phyloP scores from a whole-genome alignment of 2,113 vertebrate species.

The Steatornis caripensis region DNA sequence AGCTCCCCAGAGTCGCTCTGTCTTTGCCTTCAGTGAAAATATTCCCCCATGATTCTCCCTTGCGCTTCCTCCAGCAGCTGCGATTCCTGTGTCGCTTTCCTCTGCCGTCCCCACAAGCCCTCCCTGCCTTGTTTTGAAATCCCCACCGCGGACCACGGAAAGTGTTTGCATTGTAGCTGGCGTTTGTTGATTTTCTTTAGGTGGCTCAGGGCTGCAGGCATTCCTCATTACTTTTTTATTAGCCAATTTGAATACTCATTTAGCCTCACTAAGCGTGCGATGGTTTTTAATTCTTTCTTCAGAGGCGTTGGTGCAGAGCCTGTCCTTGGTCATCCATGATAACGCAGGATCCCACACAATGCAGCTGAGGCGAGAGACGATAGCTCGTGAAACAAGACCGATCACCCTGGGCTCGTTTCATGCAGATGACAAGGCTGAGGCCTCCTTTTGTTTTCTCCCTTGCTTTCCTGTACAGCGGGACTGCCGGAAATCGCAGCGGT shows the following conservation, averaged over 20 bases:
- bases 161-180: constrained; percentile 39
- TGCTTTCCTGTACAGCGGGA: background rate
- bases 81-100: background rate
- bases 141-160: background rate
- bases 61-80: background rate
- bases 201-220: constrained; percentile 53
- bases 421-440: background rate
- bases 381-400: background rate
- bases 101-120: background rate
- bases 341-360: background rate
- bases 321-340: background rate
- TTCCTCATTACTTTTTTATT: constrained; percentile 69
- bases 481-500: background rate
- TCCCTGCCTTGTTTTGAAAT: constrained; percentile 25
- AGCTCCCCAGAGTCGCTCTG: background rate
- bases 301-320: background rate
- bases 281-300: constrained; percentile 42
- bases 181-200: constrained; percentile 62
- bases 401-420: background rate
- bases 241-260: constrained; percentile 64
- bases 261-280: constrained; percentile 21
- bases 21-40: background rate
- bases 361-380: background rate
- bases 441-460: background rate
- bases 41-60: background rate